phyloP scores from a whole-genome alignment of 1,140 invertebrate species.

The Tribolium castaneum region DNA sequence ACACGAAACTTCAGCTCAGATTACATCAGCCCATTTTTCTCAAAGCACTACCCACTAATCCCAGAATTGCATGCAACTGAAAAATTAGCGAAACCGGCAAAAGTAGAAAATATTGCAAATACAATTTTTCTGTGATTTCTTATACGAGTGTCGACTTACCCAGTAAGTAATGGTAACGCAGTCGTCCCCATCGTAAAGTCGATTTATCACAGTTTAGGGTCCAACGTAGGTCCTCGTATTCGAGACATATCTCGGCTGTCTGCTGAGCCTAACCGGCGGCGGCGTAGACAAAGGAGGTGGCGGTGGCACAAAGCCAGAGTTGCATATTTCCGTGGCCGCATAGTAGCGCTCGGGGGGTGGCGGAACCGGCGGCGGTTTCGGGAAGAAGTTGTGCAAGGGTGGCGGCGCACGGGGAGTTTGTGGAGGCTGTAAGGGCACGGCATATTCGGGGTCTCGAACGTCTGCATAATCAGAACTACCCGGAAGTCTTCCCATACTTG shows the following conservation, averaged over 20 bases:
- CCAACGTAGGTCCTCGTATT: constrained; percentile 56
- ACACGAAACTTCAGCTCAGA: too few relatives aligned
- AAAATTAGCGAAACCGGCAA: too few relatives aligned
- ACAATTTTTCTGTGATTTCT: too few relatives aligned
- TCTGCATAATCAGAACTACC: constrained; percentile 58
- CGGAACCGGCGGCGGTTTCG: constrained; percentile 58
- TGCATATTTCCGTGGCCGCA: constrained; percentile 62
- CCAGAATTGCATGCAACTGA: too few relatives aligned
- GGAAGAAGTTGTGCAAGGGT: constrained; percentile 57
- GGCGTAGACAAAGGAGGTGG: constrained; percentile 59
- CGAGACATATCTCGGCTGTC: constrained; percentile 58
- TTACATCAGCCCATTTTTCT: too few relatives aligned
- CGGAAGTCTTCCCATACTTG: constrained; percentile 53
- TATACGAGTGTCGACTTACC: neutral
- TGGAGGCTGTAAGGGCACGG: constrained; percentile 58
- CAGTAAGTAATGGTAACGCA: neutral
- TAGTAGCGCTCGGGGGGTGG: constrained; percentile 60
- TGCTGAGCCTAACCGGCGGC: constrained; percentile 56
- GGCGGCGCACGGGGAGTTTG: constrained; percentile 54
- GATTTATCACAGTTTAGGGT: constrained; percentile 57
- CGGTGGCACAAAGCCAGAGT: constrained; percentile 57
- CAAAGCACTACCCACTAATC: too few relatives aligned
- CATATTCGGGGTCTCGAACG: constrained; percentile 58
- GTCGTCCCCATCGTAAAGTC: neutral
- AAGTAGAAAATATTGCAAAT: too few relatives aligned